A percentile compares a stretch with the other conserved stretches of the same genome.
These are phyloP conservation scores for Tetramorium alpestre DNA, from an alignment of 1,140 invertebrate genomes.

Conservation along the genomic window DNA sequence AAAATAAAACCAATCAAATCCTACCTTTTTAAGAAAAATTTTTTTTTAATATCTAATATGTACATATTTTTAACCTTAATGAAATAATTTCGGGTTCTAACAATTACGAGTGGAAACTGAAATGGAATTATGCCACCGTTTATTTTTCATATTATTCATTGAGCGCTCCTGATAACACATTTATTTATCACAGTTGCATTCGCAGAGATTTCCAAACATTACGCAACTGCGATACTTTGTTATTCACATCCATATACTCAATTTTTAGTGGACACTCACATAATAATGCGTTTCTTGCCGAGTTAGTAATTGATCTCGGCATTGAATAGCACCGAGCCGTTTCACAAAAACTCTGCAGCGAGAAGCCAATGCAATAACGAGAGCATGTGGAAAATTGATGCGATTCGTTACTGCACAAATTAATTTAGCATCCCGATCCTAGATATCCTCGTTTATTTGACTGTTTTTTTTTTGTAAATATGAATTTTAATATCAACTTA, in stretches of 20 bases:
- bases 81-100: neutral
- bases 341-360: constrained; percentile 20
- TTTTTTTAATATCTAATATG: neutral
- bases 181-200: constrained; percentile 22
- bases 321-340: constrained; percentile 13
- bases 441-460: constrained; percentile 40
- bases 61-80: neutral
- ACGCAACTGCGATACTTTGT: neutral
- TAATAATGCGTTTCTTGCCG: neutral
- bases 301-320: constrained; percentile 45
- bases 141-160: neutral
- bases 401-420: constrained; percentile 60
- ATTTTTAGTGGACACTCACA: constrained; percentile 36
- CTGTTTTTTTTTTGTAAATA: constrained; percentile 66
- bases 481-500: constrained; percentile 21
- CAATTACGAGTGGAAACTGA: neutral
- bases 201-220: neutral
- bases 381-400: neutral
- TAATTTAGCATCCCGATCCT: neutral
- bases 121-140: neutral
- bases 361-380: constrained; percentile 8
- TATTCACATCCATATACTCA: neutral
- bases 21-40: neutral
- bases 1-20: neutral
- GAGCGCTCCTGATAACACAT: neutral